Base-by-base conservation (phyloP, 2,797 vertebrate genomes). In the Rhinogobio ventralis region DNA sequence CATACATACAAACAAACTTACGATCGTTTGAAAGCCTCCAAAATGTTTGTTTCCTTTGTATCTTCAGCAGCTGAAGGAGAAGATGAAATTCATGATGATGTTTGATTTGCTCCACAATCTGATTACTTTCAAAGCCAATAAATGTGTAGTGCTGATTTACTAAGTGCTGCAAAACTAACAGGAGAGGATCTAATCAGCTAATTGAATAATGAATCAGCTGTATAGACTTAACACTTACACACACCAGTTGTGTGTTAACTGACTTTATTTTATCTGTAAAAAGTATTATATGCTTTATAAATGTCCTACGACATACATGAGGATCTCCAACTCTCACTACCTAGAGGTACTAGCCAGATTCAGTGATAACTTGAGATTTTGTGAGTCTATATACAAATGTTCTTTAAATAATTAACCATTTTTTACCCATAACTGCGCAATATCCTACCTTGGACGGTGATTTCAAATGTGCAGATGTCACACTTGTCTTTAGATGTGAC, bases 401-500 rank as follows among this genome's bases (percentile, higher is more conserved):
- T 25, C 6, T 45, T n/a, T 28, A 2, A 20, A 19, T 20, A 19
- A 53, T 75, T 49, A 53, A 8, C 6, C 30, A 30, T 14, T 25
- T 60, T 4, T 19, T 25, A 36, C 78, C 19, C 45, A 53, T 10
- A 36, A 30, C 28, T n/a, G 71, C 23, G 9, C 28, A 28, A 83
- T 55, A 5, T 80, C 91, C 69, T 88, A 98, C 97, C 96, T 93
- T 97, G 93, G 88, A 97, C 96, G 0, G 95, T 91, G 86, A 98
- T 81, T 15, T 95, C 95, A 84, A 98, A 98, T 17, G 93, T 68
- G 90, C 95, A 96, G 94, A 94, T 96, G 93, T 98, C 96, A 30
- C 94, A 95, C 92, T 95, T 92, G 89, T 98, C 97, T 92, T 98
- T 97, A 91, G 95, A 90, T 85, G 95, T 93, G 92, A 97, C 95